Base-by-base conservation (phyloP, 2,113 vertebrate genomes). In the Engystomops pustulosus region DNA sequence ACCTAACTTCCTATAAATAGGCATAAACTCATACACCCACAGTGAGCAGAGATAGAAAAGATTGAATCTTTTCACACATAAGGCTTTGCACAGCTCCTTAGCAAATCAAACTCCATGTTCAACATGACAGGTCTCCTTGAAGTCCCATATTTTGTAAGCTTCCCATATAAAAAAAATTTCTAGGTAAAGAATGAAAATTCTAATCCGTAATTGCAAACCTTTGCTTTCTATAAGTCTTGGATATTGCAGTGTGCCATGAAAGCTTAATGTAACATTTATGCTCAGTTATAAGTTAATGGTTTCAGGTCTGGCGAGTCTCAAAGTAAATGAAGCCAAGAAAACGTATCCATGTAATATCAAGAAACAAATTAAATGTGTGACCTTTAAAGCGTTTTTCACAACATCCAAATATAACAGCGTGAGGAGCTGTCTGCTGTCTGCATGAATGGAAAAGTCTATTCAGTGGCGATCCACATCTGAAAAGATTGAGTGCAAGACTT, bases 401-500 rank as follows among this genome's bases (percentile, higher is more conserved):
- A 69, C 45, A 81, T 41, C 67, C 47, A 55, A 81, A 32, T 51
- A 32, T 34, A 81, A 71, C 65, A 81, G 65, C 67, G n/a, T 69
- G 79, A 51, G 45, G 79, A 51, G 62, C 79, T 51, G 47, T 34
- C 79, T 81, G 25, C 45, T 32, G 49, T 55, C 20, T 41, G 80
- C n/a, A 58, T 81, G 80, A 71, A 71, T 81, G 80, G 49, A 81
- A 71, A 51, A 70, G 34, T 34, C 80, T 81, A 71, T 55, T 81
- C 47, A 47, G 27, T 72, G n/a, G 7, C 32, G 23, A 55, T 27
- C 34, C 79, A 49, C 65, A 69, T 51, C 69, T 53, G 44, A 71
- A 27, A 81, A 70, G 79, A 81, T 51, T 81, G 79, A 81, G 80
- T 36, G 58, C 77, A 27, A 51, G 6, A 41, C 47, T 72, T 58